A percentile compares a stretch with the other conserved stretches of the same genome.
Evolutionary conservation across 2,888 invertebrate species (phyloP).

Genomic region (Chalcis sispes): DNA sequence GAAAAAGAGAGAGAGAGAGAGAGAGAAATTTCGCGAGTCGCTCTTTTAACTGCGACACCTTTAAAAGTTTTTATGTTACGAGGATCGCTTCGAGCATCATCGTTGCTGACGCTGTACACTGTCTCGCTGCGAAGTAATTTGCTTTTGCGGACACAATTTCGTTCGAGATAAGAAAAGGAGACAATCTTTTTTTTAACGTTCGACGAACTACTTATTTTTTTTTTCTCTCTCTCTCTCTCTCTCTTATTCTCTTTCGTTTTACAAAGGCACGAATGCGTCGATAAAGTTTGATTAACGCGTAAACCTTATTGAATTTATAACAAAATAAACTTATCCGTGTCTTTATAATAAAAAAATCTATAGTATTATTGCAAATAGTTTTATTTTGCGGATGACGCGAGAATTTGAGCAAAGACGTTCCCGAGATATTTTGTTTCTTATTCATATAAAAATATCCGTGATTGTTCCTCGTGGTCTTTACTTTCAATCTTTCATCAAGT

Average conservation of each 20-base stretch:
- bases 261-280: too few relatives aligned
- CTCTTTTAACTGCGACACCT: conserved; percentile 39
- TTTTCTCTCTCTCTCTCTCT: conserved; percentile 6
- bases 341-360: too few relatives aligned
- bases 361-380: too few relatives aligned
- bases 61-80: conserved; percentile 51
- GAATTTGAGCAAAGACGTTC: not conserved
- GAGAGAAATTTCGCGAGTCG: not conserved
- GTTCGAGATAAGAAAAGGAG: conserved; percentile 17
- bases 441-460: too few relatives aligned
- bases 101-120: conserved; percentile 36
- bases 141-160: conserved; percentile 41
- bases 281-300: too few relatives aligned
- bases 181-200: too few relatives aligned
- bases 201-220: too few relatives aligned
- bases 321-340: too few relatives aligned
- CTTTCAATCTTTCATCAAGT: too few relatives aligned
- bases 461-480: too few relatives aligned
- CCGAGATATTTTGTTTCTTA: too few relatives aligned
- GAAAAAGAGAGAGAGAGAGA: conserved; percentile 7
- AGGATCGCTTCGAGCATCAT: conserved; percentile 26
- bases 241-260: not conserved
- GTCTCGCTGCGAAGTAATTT: conserved; percentile 42
- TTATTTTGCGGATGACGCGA: conserved; percentile 16
- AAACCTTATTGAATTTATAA: too few relatives aligned